Conservation (phyloP, 2,113 vertebrate genomes). For the Gavialis gangeticus region DNA sequence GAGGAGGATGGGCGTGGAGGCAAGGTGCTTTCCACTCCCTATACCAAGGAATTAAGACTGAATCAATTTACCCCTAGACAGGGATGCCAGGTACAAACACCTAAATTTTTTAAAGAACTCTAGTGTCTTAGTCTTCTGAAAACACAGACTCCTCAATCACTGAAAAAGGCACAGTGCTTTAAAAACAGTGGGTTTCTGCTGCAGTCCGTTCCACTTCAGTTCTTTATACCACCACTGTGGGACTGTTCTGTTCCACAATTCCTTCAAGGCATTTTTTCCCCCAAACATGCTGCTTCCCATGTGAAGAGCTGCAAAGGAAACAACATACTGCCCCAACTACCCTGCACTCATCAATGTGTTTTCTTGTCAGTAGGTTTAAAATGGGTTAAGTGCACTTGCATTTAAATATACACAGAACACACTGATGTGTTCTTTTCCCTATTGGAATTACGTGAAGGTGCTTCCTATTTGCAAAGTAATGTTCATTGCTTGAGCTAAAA, state of each 20-base stretch:
- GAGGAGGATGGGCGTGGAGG: not conserved
- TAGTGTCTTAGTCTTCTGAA: not conserved
- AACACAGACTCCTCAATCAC: not conserved
- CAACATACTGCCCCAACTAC: fast-evolving
- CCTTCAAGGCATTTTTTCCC: not conserved
- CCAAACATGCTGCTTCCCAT: fast-evolving
- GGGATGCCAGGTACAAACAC: not conserved
- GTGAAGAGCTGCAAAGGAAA: not conserved
- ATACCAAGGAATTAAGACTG: not conserved
- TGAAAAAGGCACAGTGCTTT: not conserved
- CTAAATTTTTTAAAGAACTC: not conserved
- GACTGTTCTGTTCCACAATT: not conserved
- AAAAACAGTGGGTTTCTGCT: not conserved
- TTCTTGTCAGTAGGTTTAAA: not conserved
- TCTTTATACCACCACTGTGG: not conserved
- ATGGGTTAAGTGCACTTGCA: fast-evolving
- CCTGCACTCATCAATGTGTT: not conserved
- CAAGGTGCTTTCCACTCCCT: not conserved
- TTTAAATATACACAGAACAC: not conserved
- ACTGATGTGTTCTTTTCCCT: not conserved
- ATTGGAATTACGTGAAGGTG: not conserved
- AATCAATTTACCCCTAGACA: not conserved
- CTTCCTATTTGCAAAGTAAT: not conserved
- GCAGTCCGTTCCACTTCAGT: fast-evolving
- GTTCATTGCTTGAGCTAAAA: fast-evolving